phyloP scores from a whole-genome alignment of 2,888 invertebrate species.

The Lymantria monacha region DNA sequence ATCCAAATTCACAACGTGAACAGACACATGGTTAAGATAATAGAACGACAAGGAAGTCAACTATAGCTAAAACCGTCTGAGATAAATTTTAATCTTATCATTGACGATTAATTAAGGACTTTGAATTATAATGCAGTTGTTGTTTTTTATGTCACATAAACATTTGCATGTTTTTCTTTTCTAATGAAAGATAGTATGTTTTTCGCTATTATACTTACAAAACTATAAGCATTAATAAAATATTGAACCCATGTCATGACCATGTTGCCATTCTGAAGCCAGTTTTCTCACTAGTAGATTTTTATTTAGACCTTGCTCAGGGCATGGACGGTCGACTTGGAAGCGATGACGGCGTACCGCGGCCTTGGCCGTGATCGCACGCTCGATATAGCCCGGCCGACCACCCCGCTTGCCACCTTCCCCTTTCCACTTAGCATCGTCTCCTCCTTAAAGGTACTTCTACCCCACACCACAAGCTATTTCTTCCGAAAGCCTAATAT shows the following conservation, averaged over 20 bases:
- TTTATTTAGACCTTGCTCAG: slow-evolving; percentile 5
- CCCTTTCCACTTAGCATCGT: slow-evolving; percentile 36
- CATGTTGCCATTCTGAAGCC: background rate
- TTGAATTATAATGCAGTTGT: too few species aligned
- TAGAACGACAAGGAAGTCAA: too few species aligned
- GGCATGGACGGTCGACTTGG: slow-evolving; percentile 46
- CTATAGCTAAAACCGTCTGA: too few species aligned
- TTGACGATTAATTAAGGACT: too few species aligned
- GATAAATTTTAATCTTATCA: too few species aligned
- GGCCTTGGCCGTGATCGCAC: slow-evolving; percentile 80
- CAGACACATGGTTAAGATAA: too few species aligned
- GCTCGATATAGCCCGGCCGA: slow-evolving; percentile 75
- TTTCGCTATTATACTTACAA: too few species aligned
- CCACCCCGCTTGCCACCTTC: slow-evolving; percentile 38
- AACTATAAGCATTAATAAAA: too few species aligned
- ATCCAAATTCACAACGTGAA: too few species aligned
- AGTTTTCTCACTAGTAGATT: background rate
- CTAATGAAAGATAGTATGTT: too few species aligned
- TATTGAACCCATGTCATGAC: background rate
- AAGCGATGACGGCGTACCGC: slow-evolving; percentile 56
- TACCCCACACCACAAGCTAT: slow-evolving; percentile 43
- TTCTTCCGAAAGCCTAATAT: slow-evolving; percentile 46
- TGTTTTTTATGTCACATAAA: too few species aligned
- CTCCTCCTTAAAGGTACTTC: slow-evolving; percentile 23
- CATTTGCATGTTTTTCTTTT: too few species aligned